phyloP scores from a whole-genome alignment of 1,140 invertebrate genomes.

The Drosophila lacertosa region DNA sequence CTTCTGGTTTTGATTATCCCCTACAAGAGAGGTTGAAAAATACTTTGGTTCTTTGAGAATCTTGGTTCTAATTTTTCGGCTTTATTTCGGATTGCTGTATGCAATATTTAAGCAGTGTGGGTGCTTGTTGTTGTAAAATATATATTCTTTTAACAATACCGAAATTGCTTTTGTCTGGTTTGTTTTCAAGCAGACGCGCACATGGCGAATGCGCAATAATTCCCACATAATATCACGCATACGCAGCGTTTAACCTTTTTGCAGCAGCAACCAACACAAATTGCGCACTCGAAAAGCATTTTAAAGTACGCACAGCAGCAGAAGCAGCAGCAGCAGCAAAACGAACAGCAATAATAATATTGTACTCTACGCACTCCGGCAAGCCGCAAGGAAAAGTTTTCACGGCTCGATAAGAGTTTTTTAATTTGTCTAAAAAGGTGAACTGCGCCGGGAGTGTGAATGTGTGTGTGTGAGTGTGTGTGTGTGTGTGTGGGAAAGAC shows the following conservation, averaged over 20 bases:
- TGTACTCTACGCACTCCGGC: constrained; percentile 32
- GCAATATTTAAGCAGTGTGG: constrained; percentile 21
- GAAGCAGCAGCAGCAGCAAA: constrained; percentile 10
- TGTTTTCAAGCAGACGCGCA: constrained; percentile 32
- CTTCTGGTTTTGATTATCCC: neutral
- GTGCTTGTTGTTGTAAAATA: constrained; percentile 11
- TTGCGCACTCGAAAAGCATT: constrained; percentile 62
- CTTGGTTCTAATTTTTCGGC: neutral
- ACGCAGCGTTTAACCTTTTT: constrained; percentile 61
- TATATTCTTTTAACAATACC: constrained; percentile 13
- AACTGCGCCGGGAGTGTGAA: neutral
- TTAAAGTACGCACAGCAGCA: constrained; percentile 52
- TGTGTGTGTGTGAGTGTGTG: no score
- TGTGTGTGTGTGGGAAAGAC: neutral
- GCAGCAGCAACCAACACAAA: constrained; percentile 37
- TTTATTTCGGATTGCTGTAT: constrained; percentile 29
- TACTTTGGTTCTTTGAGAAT: neutral
- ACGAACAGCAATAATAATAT: constrained; percentile 38
- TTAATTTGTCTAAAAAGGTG: constrained; percentile 79
- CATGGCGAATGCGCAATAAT: constrained; percentile 62
- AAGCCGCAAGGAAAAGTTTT: constrained; percentile 69
- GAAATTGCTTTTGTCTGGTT: constrained; percentile 48
- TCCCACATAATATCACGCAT: constrained; percentile 67
- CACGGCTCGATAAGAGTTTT: constrained; percentile 77
- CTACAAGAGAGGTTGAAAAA: neutral